Evolutionary conservation across 2,113 vertebrate genomes (phyloP).

Genomic region (Sciurus niger): DNA sequence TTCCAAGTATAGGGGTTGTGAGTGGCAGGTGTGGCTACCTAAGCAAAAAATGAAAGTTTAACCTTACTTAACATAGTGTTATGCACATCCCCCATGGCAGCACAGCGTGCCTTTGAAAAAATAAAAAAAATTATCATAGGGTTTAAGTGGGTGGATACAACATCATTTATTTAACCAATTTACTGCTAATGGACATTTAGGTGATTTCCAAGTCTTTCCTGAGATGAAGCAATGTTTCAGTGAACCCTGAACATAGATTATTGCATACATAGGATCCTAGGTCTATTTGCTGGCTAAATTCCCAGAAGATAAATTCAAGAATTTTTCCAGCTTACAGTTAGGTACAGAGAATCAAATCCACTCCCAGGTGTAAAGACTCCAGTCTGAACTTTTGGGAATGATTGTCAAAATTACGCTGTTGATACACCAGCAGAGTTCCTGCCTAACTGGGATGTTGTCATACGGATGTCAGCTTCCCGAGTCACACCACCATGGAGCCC

Average conservation of each 20-base stretch:
- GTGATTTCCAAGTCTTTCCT: conserved; percentile 7
- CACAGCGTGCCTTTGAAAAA: not conserved
- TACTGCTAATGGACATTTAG: not conserved
- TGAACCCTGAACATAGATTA: not conserved
- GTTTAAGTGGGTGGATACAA: not conserved
- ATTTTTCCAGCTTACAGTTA: conserved; percentile 35
- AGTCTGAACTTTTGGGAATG: not conserved
- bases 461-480: not conserved
- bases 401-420: not conserved
- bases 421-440: not conserved
- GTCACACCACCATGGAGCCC: accelerated
- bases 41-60: conserved; percentile 16
- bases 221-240: not conserved
- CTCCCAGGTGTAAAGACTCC: not conserved
- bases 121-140: not conserved
- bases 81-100: not conserved
- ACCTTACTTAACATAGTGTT: not conserved
- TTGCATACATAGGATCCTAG: not conserved
- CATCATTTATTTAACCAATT: conserved; percentile 16
- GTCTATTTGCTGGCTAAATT: not conserved
- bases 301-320: conserved; percentile 20
- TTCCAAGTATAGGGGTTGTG: not conserved
- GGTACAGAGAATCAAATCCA: not conserved
- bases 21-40: not conserved
- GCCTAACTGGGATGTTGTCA: not conserved